Base-by-base conservation (phyloP, 2,113 vertebrate genomes). In the Lagopus leucura region DNA sequence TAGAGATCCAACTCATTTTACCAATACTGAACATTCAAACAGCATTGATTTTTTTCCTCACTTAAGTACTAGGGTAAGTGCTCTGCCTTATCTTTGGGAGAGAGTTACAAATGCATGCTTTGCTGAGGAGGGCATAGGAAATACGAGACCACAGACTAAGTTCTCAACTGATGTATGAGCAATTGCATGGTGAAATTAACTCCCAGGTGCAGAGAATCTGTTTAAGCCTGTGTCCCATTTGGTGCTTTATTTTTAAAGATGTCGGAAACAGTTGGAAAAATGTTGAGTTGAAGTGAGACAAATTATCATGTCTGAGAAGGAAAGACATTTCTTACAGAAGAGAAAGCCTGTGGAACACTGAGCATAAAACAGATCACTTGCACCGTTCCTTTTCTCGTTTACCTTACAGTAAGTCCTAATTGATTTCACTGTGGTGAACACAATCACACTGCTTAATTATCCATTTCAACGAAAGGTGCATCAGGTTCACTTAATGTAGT, bases 121-220 rank as follows among this genome's bases (percentile, higher is more conserved):
- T 61, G 30, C 42, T 57, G 78, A 84, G 69, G 71, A 63, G 36
- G 7, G 17, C 15, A n/a, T 40, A 16, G 13, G 43, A 66, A 66
- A 47, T 0, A 2, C 0, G 9, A 36, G 52, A 17, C 38, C 13
- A 11, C n/a, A 55, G 32, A 21, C 42, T 71, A 28, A 50, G 45
- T 9, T 50, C 34, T 48, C 0, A 0, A 63, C 4, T 24, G 65
- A 63, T 38, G 18, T 1, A 9, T 27, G 28, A 90, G 58, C 65
- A 64, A 25, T 25, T 2, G 6, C 3, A 1, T 1, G 47, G 57
- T 84, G 78, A 57, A 85, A 76, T 58, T 25, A 72, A 20, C 45
- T 70, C 61, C 66, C 50, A 15, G 5, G 28, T 27, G 58, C 52
- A 52, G 27, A 40, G 34, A 70, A 24, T 3, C 48, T 87, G 13